Conservation (phyloP, 2,888 invertebrate species). For the Pammene fasciana region DNA sequence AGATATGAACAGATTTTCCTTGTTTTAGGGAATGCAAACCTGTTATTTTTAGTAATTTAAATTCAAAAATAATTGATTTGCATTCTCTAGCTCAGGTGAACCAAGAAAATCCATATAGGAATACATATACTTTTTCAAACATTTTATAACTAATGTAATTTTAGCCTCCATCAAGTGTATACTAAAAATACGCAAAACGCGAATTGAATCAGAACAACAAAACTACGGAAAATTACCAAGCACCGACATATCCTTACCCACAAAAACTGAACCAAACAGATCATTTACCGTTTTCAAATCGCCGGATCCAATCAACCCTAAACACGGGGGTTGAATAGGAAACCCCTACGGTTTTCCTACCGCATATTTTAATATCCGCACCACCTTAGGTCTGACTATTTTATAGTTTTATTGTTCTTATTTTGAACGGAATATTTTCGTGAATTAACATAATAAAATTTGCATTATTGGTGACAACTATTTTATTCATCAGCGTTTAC, state of each 20-base stretch:
- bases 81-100: no score
- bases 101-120: no score
- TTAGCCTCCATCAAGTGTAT: no score
- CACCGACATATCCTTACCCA: not conserved
- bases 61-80: no score
- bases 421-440: not conserved
- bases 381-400: slow-evolving; percentile 24
- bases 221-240: not conserved
- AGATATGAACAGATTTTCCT: no score
- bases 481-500: not conserved
- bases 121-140: no score
- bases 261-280: slow-evolving; percentile 10
- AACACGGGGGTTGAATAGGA: slow-evolving; percentile 14
- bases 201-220: no score
- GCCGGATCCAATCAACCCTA: slow-evolving; percentile 19
- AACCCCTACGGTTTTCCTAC: slow-evolving; percentile 21
- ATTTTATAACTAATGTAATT: no score
- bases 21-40: no score
- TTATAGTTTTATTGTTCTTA: not conserved
- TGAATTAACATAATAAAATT: not conserved
- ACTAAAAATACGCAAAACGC: no score
- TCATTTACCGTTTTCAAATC: slow-evolving; percentile 26
- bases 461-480: not conserved
- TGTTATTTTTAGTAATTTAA: no score
- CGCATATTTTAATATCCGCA: slow-evolving; percentile 22